A percentile compares a stretch with the other conserved stretches of the same genome.
These are phyloP conservation scores for Plebejus melissa DNA, from an alignment of 2,888 invertebrate species.

Conservation along the genomic window DNA sequence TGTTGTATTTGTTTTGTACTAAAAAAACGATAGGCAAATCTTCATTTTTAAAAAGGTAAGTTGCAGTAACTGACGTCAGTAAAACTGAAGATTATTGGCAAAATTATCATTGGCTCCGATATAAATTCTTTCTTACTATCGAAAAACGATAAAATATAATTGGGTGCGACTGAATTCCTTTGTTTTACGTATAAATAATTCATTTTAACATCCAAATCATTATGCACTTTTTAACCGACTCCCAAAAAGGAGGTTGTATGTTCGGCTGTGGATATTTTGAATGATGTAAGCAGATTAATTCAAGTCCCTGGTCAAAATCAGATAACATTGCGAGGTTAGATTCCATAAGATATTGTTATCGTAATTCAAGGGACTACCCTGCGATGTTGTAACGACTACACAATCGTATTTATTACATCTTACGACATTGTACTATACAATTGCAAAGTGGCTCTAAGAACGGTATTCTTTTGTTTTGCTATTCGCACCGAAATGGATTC, in stretches of 20 bases:
- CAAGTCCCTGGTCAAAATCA: conserved; percentile 3
- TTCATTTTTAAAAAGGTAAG: too few species aligned
- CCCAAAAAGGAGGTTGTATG: too few species aligned
- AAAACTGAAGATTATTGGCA: background rate
- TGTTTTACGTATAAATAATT: background rate
- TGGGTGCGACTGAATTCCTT: background rate
- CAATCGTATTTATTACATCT: conserved; percentile 10
- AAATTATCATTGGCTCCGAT: background rate
- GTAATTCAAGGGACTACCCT: conserved; percentile 28
- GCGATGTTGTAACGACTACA: conserved; percentile 6
- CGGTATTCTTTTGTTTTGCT: background rate
- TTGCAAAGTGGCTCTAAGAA: background rate
- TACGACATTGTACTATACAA: conserved; percentile 9
- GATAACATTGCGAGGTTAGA: conserved; percentile 19
- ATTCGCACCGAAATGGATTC: background rate
- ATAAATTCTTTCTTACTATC: background rate
- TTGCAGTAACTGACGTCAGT: background rate
- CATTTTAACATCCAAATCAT: too few species aligned
- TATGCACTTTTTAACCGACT: background rate
- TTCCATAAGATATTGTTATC: conserved; percentile 23
- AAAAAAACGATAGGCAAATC: too few species aligned
- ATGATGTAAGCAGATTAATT: background rate
- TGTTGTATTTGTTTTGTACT: background rate
- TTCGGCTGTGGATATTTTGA: too few species aligned
- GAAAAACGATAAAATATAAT: background rate